Base-by-base conservation (phyloP, 2,888 invertebrate genomes). In the Perdita meconis region DNA sequence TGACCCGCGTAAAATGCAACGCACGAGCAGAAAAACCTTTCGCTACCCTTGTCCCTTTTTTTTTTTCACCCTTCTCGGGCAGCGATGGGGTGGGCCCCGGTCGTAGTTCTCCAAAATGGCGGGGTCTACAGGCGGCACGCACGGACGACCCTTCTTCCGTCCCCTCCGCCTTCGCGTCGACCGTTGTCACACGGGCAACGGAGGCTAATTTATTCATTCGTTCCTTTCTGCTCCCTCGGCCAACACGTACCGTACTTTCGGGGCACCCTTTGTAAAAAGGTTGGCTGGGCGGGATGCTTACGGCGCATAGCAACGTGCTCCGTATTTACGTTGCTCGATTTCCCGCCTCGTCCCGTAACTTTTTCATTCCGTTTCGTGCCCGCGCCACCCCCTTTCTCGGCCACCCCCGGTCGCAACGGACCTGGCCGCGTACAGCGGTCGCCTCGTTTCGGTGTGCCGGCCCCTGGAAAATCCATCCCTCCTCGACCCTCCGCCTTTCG, bases 121-220 rank as follows among this genome's bases (percentile, higher is more conserved):
- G 89, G 42, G 80, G 50, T 51, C 50, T 44, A 50, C 65, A 57
- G 40, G n/a, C 63, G 66, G 66, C 5, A 19, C 42, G 12, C 47
- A 22, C 16, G 38, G 24, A 5, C 76, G 63, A 63, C 68, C 64
- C 63, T 57, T 73, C 55, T 55, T 55, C 51, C 55, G 57, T 55
- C 51, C 59, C 61, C 34, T 44, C 40, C 51, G 13, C 53, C 63
- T 51, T 65, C 73, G 56, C 69, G 51, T 73, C 78, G 73, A 66
- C 84, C 76, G 77, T 69, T 84, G 83, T 73, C 82, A 70, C 83
- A 75, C 65, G 82, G 84, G 83, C 47, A 22, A n/a, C 83, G 78
- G 81, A 78, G 87, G 88, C 91, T 91, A 90, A 91, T 91, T 91
- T 91, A 91, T 91, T 91, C 91, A 91, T 91, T 91, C 90, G 90